These are phyloP conservation scores for Temnothorax longispinosus DNA, from an alignment of 1,140 invertebrate species.

Conservation along the genomic window DNA sequence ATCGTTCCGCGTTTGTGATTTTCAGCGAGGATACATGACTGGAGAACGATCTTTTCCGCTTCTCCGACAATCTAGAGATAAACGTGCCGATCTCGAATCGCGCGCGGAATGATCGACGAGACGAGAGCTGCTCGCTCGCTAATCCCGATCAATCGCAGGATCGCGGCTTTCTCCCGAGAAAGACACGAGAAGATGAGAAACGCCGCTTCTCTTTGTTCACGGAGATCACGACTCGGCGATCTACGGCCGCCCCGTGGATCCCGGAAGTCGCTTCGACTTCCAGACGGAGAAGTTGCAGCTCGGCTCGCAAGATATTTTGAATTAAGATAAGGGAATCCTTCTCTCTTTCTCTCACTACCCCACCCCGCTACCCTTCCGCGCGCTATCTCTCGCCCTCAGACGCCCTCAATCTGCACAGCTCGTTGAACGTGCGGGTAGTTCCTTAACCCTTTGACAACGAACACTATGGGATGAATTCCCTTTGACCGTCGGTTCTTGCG, in stretches of 20 bases:
- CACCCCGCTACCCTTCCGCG: neutral
- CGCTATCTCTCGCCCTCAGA: slow-evolving; percentile 1
- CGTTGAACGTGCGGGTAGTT: slow-evolving; percentile 38
- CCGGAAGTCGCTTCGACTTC: slow-evolving; percentile 53
- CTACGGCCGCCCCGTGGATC: slow-evolving; percentile 11
- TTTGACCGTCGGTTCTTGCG: neutral
- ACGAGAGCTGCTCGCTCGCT: neutral
- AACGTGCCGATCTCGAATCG: neutral
- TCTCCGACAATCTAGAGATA: neutral
- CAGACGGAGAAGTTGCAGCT: slow-evolving; percentile 22
- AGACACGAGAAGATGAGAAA: slow-evolving; percentile 12
- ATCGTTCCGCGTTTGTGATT: neutral
- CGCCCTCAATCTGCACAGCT: slow-evolving; percentile 26
- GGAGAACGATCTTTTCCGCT: neutral
- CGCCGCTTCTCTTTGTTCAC: slow-evolving; percentile 17
- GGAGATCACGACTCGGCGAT: slow-evolving; percentile 15
- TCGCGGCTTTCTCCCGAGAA: neutral
- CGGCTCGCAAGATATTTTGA: slow-evolving; percentile 43
- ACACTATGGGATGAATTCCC: neutral
- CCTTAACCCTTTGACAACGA: slow-evolving; percentile 37
- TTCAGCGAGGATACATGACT: neutral
- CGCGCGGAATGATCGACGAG: neutral
- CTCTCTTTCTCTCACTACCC: neutral
- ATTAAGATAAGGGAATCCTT: slow-evolving; percentile 41
- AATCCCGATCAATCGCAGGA: slow-evolving; percentile 34